phyloP scores from a whole-genome alignment of 1,140 invertebrate species.

The Cydia amplana region DNA sequence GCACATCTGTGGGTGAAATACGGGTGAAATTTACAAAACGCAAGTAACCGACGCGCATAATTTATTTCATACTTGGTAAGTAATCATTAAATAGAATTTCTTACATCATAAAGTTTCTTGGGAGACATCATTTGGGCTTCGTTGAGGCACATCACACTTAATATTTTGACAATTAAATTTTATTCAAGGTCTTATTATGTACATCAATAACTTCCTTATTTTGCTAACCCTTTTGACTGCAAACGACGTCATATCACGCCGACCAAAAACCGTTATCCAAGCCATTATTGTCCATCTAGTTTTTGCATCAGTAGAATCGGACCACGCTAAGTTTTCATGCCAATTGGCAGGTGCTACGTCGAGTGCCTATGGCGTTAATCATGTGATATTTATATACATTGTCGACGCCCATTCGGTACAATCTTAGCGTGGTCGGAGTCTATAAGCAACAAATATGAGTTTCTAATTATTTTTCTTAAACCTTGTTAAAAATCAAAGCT shows the following conservation, averaged over 20 bases:
- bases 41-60: neutral
- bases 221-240: neutral
- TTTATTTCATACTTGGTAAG: neutral
- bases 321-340: no score
- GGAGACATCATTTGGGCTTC: conserved; percentile 5
- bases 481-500: no score
- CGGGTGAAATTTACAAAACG: neutral
- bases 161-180: neutral
- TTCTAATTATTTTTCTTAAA: neutral
- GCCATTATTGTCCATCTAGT: no score
- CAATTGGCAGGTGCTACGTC: no score
- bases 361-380: no score
- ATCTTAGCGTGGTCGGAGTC: no score
- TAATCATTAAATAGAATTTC: conserved; percentile 5
- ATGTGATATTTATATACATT: no score
- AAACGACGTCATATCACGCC: neutral
- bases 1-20: no score
- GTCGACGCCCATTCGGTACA: no score
- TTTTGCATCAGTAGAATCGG: no score
- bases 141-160: neutral
- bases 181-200: neutral
- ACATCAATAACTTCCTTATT: neutral
- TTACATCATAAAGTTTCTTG: neutral
- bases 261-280: neutral
- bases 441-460: neutral